Conservation (phyloP, 2,888 invertebrate species). For the Carabus problematicus region DNA sequence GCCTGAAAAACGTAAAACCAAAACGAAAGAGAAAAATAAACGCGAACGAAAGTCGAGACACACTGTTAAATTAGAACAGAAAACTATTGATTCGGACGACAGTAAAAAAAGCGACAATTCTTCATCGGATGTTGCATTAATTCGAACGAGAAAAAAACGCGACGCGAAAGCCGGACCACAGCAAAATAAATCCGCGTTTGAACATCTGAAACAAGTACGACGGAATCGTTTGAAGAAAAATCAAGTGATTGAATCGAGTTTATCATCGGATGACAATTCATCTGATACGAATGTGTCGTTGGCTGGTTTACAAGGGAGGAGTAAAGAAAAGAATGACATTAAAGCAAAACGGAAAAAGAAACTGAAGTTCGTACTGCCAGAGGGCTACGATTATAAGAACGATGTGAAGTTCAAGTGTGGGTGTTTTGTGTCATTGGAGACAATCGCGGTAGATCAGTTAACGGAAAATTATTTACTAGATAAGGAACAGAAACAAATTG, state of each 20-base stretch:
- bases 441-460: conserved; percentile 51
- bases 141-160: not conserved
- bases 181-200: conserved; percentile 4
- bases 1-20: conserved; percentile 25
- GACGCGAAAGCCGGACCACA: not conserved
- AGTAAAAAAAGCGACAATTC: conserved; percentile 15
- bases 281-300: conserved; percentile 3
- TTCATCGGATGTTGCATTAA: conserved; percentile 1
- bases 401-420: conserved; percentile 50
- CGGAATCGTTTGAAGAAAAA: not conserved
- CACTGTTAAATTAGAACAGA: conserved; percentile 37
- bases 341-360: conserved; percentile 16
- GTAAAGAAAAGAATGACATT: conserved; percentile 16
- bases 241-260: conserved; percentile 4
- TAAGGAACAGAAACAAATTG: conserved; percentile 48
- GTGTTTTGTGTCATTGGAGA: conserved; percentile 51
- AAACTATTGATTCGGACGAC: conserved; percentile 40
- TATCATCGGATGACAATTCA: conserved; percentile 23
- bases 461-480: conserved; percentile 51
- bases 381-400: conserved; percentile 38
- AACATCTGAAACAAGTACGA: not conserved
- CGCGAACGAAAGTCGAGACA: not conserved
- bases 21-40: conserved; percentile 5
- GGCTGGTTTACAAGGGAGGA: not conserved
- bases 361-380: conserved; percentile 18